These are phyloP conservation scores for Leucosticte australis DNA, from an alignment of 2,113 vertebrate genomes.

Conservation along the genomic window DNA sequence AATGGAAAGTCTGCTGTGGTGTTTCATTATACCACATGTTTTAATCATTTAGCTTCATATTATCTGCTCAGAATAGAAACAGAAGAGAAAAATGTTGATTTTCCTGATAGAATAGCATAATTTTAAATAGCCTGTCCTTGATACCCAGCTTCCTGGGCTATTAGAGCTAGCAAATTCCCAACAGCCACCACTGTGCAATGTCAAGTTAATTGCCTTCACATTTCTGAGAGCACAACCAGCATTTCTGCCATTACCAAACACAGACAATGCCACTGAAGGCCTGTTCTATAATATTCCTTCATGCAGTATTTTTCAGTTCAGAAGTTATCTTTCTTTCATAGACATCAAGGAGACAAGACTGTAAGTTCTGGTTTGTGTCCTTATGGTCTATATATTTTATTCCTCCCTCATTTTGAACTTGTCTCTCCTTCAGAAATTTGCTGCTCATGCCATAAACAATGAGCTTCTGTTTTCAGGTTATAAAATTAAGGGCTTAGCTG, in stretches of 20 bases:
- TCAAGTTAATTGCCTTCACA: slow-evolving; percentile 20
- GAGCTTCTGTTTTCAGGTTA: neutral
- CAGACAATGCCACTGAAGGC: neutral
- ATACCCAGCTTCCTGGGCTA: slow-evolving; percentile 2
- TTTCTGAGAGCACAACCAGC: neutral
- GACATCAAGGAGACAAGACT: neutral
- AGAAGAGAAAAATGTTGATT: neutral
- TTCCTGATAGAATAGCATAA: slow-evolving; percentile 9
- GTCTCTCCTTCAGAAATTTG: neutral
- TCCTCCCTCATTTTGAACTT: neutral
- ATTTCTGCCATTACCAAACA: neutral
- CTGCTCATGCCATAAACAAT: neutral
- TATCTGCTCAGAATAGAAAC: slow-evolving; percentile 1
- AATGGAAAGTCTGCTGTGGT: neutral
- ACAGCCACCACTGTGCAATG: neutral
- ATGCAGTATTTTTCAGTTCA: neutral
- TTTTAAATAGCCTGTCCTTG: slow-evolving; percentile 19
- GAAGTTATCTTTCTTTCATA: neutral
- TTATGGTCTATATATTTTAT: neutral
- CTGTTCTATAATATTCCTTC: neutral
- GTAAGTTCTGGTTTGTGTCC: neutral
- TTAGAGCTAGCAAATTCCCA: slow-evolving; percentile 1
- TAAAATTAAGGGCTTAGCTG: neutral
- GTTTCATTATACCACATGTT: neutral
- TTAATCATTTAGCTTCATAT: neutral